Percentiles rank a stretch among this genome's conserved stretches.
phyloP scores from a whole-genome alignment of 1,140 invertebrate genomes.

The Diploscapter pachys region DNA sequence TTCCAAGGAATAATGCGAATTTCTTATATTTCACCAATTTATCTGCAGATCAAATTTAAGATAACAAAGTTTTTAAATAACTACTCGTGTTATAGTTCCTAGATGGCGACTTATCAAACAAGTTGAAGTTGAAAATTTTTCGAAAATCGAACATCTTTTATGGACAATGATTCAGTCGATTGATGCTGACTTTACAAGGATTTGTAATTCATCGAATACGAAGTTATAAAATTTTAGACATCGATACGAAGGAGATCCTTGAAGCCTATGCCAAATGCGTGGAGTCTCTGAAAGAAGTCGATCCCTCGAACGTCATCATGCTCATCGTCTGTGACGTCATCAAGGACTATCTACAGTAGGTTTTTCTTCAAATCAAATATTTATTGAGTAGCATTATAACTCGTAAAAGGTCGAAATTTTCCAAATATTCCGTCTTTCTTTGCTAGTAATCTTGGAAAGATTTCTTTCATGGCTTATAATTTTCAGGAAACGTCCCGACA shows the following conservation, averaged over 20 bases:
- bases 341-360: constrained; percentile 66
- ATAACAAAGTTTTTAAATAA: constrained; percentile 18
- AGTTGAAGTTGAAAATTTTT: constrained; percentile 7
- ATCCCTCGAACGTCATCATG: constrained; percentile 85
- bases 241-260: constrained; percentile 93
- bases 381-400: not conserved
- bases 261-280: constrained; percentile 94
- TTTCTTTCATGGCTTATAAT: too few relatives aligned
- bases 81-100: constrained; percentile 2
- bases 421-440: too few relatives aligned
- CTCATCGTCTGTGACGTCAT: constrained; percentile 92
- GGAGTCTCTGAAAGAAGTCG: constrained; percentile 81
- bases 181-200: not conserved
- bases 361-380: constrained; percentile 30
- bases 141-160: not conserved
- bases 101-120: not conserved
- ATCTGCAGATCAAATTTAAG: constrained; percentile 1
- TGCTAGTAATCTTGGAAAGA: too few relatives aligned
- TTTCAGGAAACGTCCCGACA: constrained; percentile 50
- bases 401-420: too few relatives aligned
- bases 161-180: constrained; percentile 5
- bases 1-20: too few relatives aligned
- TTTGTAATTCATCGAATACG: constrained; percentile 15
- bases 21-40: too few relatives aligned
- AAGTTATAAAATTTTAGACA: constrained; percentile 65